Evolutionary conservation across 2,113 vertebrate genomes (phyloP).

Genomic region (Perccottus glenii): DNA sequence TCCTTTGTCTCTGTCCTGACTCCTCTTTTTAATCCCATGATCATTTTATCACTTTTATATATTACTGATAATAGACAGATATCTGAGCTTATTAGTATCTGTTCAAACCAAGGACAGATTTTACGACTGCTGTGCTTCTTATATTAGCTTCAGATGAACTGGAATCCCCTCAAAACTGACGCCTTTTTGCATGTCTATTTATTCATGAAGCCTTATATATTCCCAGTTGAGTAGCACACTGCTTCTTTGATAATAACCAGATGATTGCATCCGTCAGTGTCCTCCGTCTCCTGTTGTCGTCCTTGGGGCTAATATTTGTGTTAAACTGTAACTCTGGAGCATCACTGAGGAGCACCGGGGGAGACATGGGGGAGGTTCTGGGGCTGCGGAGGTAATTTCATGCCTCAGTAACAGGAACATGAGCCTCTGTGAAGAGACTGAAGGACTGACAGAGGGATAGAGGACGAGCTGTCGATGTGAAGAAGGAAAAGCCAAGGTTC

Average conservation of each 20-base stretch:
- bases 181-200: not conserved
- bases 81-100: no score
- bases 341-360: not conserved
- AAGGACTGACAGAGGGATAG: conserved; percentile 28
- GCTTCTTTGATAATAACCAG: not conserved
- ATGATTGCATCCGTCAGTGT: not conserved
- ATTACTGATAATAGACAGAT: no score
- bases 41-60: no score
- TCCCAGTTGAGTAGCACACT: not conserved
- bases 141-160: no score
- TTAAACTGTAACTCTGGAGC: not conserved
- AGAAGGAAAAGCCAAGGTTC: not conserved
- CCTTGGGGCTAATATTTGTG: conserved; percentile 5
- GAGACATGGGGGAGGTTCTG: conserved; percentile 14
- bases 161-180: no score
- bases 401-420: conserved; percentile 58
- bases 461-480: not conserved
- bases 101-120: no score
- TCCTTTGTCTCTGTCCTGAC: no score
- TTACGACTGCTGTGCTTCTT: no score
- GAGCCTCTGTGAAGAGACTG: conserved; percentile 22
- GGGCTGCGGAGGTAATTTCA: conserved; percentile 63
- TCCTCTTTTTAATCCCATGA: no score
- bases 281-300: not conserved
- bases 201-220: not conserved